Base-by-base conservation (phyloP, 1,140 invertebrate genomes). In the Melipona quadrifasciata region DNA sequence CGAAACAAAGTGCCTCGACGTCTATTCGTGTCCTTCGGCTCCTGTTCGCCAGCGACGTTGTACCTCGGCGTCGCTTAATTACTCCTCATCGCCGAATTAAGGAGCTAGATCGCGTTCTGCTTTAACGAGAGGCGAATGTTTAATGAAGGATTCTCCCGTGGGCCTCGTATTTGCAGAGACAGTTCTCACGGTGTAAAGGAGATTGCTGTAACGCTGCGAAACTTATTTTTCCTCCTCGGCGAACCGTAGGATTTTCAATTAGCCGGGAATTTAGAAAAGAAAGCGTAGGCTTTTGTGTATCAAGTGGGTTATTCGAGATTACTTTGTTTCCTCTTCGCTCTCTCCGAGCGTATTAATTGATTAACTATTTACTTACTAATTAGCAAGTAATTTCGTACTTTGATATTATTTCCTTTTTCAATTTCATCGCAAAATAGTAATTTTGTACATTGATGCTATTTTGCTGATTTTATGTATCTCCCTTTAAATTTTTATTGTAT, bases 1-100 rank as follows among this genome's bases (percentile, higher is more conserved):
- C 87, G 83, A 90, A 90, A 91, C 90, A 91, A 90, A 91, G 89
- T 88, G 84, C 82, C 82, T 78, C 51, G 51, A 34, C 70, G 27
- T 58, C 39, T 68, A 12, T 65, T 24, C 34, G 57, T 24, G 47
- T 1, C 21, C 21, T 10, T 19, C 27, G 21, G n/a, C 2, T 8
- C 19, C 39, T 12, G 24, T n/a, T 61, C 58, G n/a, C 39, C 24
- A 71, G 31, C 27, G 6, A 11, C 12, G 24, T 57, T n/a, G 16
- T 47, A 76, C 58, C 64, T 79, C 75, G 6, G 47, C 68, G 58
- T 71, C 83, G 87, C 89, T 88, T 92, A 91, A 92, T 91, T 92
- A 90, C 90, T 90, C 90, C 90, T 89, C 90, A 92, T 92, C 88
- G 90, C 55, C 90, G 90, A 90, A 90, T 90, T 91, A 90, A 89